Evolutionary conservation across 2,113 vertebrate species (phyloP).

Genomic region (Rhinoptilus africanus): DNA sequence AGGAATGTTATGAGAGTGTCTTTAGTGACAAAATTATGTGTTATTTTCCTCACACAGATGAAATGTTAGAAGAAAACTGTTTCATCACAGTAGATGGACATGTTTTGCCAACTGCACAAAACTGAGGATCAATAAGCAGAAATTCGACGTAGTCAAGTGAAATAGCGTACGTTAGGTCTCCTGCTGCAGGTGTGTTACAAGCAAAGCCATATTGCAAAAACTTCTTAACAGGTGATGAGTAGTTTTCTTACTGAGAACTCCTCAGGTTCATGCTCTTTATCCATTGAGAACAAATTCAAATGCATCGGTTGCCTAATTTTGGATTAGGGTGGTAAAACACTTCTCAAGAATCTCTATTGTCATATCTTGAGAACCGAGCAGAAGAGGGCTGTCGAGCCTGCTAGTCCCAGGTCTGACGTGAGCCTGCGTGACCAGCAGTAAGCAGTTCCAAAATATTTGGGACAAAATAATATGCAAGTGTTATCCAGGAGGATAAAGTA

Average conservation of each 20-base stretch:
- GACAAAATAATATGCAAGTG: not conserved
- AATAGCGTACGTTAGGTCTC: not conserved
- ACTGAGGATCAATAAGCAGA: not conserved
- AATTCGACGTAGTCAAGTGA: not conserved
- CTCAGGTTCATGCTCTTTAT: not conserved
- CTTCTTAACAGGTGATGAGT: not conserved
- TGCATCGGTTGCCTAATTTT: not conserved
- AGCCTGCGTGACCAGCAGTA: not conserved
- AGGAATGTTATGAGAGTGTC: not conserved
- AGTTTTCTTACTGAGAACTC: not conserved
- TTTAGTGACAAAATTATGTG: not conserved
- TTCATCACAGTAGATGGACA: not conserved
- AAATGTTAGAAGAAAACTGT: not conserved
- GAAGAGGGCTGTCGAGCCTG: not conserved
- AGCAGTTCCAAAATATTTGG: not conserved
- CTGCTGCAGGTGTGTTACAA: not conserved
- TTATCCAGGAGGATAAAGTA: not conserved
- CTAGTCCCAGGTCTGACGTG: not conserved
- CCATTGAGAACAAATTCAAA: not conserved
- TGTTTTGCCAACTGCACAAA: not conserved
- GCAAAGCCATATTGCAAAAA: not conserved
- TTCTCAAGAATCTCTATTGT: not conserved
- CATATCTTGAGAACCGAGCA: not conserved
- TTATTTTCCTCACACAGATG: not conserved
- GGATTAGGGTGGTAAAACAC: not conserved